Evolutionary conservation across 2,797 vertebrate species (phyloP).

Genomic region (Antrozous pallidus): DNA sequence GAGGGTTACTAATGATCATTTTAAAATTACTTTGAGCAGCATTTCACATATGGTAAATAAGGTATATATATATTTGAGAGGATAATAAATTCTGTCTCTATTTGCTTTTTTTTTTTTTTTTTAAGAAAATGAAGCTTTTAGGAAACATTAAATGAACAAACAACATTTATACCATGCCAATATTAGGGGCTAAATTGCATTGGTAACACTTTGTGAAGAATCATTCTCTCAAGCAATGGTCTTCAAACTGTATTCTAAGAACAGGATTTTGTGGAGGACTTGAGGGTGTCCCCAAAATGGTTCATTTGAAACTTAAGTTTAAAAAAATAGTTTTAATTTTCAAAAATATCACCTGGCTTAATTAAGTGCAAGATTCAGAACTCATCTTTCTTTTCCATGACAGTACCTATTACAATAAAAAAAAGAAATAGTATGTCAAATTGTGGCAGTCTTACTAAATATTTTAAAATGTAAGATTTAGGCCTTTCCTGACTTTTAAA

Average conservation of each 20-base stretch:
- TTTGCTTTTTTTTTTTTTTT: constrained; percentile 19
- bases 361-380: constrained; percentile 4
- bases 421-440: background rate
- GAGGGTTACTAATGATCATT: background rate
- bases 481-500: constrained; percentile 3
- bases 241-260: background rate
- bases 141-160: background rate
- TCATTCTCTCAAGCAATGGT: background rate
- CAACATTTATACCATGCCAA: background rate
- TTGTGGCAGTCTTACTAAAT: background rate
- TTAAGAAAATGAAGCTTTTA: background rate
- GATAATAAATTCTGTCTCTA: background rate
- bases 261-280: background rate
- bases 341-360: background rate
- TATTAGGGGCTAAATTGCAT: background rate
- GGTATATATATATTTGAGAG: background rate
- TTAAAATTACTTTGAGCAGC: background rate
- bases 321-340: constrained; percentile 31
- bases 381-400: background rate
- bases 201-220: background rate
- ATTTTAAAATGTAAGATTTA: constrained; percentile 28
- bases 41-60: background rate
- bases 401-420: constrained; percentile 7
- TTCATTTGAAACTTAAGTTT: constrained; percentile 23
- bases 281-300: background rate